Conservation (phyloP, 35 echinoderm and acorn worm genomes). For the Lytechinus variegatus region DNA sequence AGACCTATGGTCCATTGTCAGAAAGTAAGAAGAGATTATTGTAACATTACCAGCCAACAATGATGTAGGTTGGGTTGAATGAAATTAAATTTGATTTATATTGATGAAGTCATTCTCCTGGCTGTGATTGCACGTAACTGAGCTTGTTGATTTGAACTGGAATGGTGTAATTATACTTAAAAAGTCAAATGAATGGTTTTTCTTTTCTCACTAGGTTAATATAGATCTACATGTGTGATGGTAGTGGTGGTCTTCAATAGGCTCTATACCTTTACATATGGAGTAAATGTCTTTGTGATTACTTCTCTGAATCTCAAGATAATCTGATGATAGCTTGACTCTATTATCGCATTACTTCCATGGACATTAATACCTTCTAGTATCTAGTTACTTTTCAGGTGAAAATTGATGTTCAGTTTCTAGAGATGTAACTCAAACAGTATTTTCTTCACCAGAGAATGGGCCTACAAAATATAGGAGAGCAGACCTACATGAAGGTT, state of each 20-base stretch:
- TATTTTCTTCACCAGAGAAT: not conserved
- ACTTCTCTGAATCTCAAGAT: not conserved
- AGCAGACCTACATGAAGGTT: not conserved
- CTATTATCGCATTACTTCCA: conserved; percentile 2
- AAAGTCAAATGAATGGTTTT: not conserved
- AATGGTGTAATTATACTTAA: not conserved
- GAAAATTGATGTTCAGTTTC: not conserved
- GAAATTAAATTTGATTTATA: not conserved
- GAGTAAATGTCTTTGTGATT: not conserved
- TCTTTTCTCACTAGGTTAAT: not conserved
- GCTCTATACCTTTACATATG: too few relatives aligned
- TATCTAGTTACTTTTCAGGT: conserved; percentile 1
- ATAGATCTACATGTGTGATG: not conserved
- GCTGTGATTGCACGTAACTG: not conserved
- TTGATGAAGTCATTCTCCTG: not conserved
- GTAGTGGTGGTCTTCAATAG: not conserved
- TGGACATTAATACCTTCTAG: not conserved
- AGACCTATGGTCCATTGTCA: not conserved
- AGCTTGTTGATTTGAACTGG: not conserved
- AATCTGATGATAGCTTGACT: conserved; percentile 4
- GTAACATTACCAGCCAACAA: not conserved
- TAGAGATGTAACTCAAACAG: not conserved
- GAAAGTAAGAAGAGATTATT: not conserved
- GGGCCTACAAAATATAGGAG: too few relatives aligned
- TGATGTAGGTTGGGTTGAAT: not conserved